Conservation (phyloP, 2,797 vertebrate genomes). For the Petrocephalus schoutedeni region DNA sequence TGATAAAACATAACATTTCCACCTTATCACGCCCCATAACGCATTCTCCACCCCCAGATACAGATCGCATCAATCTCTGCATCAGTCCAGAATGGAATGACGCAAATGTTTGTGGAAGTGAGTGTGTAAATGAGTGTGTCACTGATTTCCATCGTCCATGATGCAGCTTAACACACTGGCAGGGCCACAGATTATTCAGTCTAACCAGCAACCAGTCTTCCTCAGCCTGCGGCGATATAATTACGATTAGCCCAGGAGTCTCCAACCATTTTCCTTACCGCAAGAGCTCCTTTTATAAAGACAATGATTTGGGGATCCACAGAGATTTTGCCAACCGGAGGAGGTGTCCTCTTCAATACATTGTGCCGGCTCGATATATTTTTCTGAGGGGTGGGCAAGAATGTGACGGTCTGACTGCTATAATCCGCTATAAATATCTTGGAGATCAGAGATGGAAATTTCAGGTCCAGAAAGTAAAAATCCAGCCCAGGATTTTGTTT, state of each 20-base stretch:
- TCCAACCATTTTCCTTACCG: background rate
- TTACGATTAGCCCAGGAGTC: background rate
- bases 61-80: background rate
- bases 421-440: background rate
- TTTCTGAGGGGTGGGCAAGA: background rate
- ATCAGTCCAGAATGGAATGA: background rate
- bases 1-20: conserved; percentile 21
- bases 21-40: background rate
- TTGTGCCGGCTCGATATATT: background rate
- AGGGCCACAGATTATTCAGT: background rate
- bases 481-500: too few species aligned
- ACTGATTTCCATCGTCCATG: background rate
- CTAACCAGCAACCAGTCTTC: background rate
- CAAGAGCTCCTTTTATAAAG: background rate
- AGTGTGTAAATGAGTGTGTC: background rate
- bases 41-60: background rate
- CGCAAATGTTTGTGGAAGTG: background rate
- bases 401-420: background rate
- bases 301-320: background rate
- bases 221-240: background rate
- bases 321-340: background rate
- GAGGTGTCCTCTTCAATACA: background rate
- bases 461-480: too few species aligned
- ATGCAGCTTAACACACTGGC: background rate
- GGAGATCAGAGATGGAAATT: background rate